Conservation (phyloP, 2,113 vertebrate species). For the Dascyllus trimaculatus region DNA sequence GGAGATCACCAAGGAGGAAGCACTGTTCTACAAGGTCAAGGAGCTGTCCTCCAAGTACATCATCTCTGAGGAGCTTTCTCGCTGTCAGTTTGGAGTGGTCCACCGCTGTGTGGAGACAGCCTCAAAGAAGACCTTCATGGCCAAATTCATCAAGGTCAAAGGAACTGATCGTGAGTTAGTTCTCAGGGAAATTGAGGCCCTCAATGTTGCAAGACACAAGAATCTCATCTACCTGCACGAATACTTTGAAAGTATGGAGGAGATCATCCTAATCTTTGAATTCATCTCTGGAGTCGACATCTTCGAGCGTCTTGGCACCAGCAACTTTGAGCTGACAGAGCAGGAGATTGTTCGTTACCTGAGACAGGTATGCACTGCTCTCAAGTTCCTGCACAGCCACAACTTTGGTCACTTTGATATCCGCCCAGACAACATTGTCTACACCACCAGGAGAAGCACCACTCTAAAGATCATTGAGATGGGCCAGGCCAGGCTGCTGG, state of each 20-base stretch:
- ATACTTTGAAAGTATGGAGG: slow-evolving; percentile 98
- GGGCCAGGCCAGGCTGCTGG: slow-evolving; percentile 94
- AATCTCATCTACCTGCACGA: slow-evolving; percentile 95
- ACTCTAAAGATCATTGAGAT: slow-evolving; percentile 95
- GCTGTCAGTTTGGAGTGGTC: slow-evolving; percentile 94
- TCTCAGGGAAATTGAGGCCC: slow-evolving; percentile 96
- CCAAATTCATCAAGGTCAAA: slow-evolving; percentile 98
- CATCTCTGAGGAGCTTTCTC: slow-evolving; percentile 96
- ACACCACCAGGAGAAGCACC: slow-evolving; percentile 92
- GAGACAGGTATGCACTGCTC: slow-evolving; percentile 92
- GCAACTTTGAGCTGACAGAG: slow-evolving; percentile 95
- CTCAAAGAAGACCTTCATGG: slow-evolving; percentile 97
- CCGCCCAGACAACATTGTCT: slow-evolving; percentile 96
- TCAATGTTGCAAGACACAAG: slow-evolving; percentile 91
- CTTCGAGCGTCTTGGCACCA: slow-evolving; percentile 94
- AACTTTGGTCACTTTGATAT: slow-evolving; percentile 97
- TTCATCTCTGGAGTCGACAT: slow-evolving; percentile 98
- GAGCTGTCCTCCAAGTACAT: slow-evolving; percentile 92
- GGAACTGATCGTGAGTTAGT: slow-evolving; percentile 96
- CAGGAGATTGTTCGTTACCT: slow-evolving; percentile 94
- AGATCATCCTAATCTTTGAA: slow-evolving; percentile 96
- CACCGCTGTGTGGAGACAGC: slow-evolving; percentile 93
- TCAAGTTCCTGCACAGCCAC: slow-evolving; percentile 92
- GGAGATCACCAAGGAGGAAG: slow-evolving; percentile 90
- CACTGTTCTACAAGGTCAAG: slow-evolving; percentile 91